Percentiles rank a stretch among this genome's conserved stretches.
Conservation (phyloP, 1,140 invertebrate species). For the Archivesica marissinica region DNA sequence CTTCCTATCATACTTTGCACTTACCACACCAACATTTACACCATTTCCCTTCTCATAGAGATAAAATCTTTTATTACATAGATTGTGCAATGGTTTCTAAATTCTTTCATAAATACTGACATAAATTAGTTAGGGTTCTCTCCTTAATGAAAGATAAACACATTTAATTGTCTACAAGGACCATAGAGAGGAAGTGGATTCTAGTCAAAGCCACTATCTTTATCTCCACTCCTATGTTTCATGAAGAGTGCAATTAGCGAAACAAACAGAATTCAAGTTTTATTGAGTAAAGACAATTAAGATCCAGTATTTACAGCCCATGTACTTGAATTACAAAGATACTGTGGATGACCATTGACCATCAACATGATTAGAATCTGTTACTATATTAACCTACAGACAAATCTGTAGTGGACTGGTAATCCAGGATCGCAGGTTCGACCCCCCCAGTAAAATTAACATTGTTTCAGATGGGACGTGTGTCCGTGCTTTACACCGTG, state of each 20-base stretch:
- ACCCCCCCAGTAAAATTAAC: too few relatives aligned
- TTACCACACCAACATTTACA: not conserved
- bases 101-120: conserved; percentile 6
- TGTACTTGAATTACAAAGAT: not conserved
- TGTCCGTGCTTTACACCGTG: too few relatives aligned
- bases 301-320: not conserved
- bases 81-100: not conserved
- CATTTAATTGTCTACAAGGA: not conserved
- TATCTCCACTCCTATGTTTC: not conserved
- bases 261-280: not conserved
- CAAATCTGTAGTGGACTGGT: too few relatives aligned
- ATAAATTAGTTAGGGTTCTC: not conserved
- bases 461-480: too few relatives aligned
- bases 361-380: too few relatives aligned
- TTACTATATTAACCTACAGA: too few relatives aligned
- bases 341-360: too few relatives aligned
- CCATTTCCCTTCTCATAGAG: not conserved
- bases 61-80: not conserved
- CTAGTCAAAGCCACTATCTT: not conserved
- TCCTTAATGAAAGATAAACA: conserved; percentile 18
- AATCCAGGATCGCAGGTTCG: too few relatives aligned
- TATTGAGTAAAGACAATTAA: conserved; percentile 6
- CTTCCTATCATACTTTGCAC: too few relatives aligned
- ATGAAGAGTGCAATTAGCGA: conserved; percentile 5
- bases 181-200: not conserved